These are phyloP conservation scores for Ctenodactylus gundi DNA, from an alignment of 2,113 vertebrate species.

Conservation along the genomic window DNA sequence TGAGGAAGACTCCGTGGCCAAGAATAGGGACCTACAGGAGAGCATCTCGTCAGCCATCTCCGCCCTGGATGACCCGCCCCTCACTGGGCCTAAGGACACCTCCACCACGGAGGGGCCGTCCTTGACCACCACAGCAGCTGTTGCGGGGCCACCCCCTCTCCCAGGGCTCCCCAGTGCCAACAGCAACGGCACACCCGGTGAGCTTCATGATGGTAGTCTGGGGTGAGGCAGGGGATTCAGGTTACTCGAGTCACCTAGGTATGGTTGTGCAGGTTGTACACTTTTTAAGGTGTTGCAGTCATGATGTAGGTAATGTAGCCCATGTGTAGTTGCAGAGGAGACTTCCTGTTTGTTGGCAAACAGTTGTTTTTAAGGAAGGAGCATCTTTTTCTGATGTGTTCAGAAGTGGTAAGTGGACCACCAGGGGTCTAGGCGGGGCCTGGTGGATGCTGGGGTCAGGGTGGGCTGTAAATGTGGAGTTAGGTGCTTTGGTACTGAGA, in stretches of 20 bases:
- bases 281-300: neutral
- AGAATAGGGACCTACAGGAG: conserved; percentile 96
- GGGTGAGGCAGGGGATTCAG: neutral
- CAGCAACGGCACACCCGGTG: conserved; percentile 65
- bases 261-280: neutral
- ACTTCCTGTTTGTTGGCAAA: neutral
- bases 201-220: neutral
- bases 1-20: conserved; percentile 94
- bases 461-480: neutral
- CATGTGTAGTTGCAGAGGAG: no score
- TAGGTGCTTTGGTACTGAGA: neutral
- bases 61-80: conserved; percentile 91
- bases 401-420: neutral
- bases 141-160: conserved; percentile 76
- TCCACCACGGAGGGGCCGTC: conserved; percentile 74
- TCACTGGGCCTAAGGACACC: conserved; percentile 82
- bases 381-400: neutral
- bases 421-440: neutral
- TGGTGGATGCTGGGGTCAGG: neutral
- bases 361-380: neutral
- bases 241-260: accelerated
- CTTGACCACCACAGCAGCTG: conserved; percentile 43
- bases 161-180: conserved; percentile 74
- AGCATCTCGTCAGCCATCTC: conserved; percentile 96
- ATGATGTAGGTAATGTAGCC: accelerated